phyloP scores from a whole-genome alignment of 2,113 vertebrate species.

The Ptychochromis oligacanthus region DNA sequence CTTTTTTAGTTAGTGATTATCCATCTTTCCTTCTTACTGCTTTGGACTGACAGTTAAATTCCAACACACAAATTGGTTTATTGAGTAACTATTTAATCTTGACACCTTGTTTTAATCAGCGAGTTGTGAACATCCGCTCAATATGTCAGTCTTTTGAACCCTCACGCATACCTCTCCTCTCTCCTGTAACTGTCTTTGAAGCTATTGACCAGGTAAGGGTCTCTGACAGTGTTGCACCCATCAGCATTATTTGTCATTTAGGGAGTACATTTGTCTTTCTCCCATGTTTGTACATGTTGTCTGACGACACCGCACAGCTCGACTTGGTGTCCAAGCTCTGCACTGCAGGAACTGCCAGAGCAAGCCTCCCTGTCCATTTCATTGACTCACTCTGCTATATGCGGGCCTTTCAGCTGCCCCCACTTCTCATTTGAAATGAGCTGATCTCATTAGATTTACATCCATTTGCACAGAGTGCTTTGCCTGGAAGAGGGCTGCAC shows the following conservation, averaged over 20 bases:
- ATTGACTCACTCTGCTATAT: slow-evolving; percentile 19
- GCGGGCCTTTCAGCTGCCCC: slow-evolving; percentile 19
- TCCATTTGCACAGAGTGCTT: slow-evolving; percentile 62
- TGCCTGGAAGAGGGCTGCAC: slow-evolving; percentile 47
- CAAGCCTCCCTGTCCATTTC: slow-evolving; percentile 7
- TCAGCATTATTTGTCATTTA: slow-evolving; percentile 46
- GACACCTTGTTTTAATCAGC: slow-evolving; percentile 71
- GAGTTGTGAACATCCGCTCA: slow-evolving; percentile 33
- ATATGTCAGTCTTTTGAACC: slow-evolving; percentile 2
- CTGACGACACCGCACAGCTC: background rate
- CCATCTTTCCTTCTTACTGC: background rate
- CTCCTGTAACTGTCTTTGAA: slow-evolving; percentile 3
- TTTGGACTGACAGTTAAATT: slow-evolving; percentile 35
- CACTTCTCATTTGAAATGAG: slow-evolving; percentile 38
- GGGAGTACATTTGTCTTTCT: slow-evolving; percentile 1
- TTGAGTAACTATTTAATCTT: slow-evolving; percentile 66
- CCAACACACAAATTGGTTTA: slow-evolving; percentile 59
- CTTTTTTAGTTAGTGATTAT: slow-evolving; percentile 17
- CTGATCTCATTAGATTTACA: slow-evolving; percentile 65
- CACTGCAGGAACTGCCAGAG: slow-evolving; percentile 12
- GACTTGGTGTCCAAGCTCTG: background rate
- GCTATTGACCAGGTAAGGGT: slow-evolving; percentile 15
- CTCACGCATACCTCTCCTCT: background rate
- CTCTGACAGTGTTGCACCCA: background rate
- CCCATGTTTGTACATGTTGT: slow-evolving; percentile 17